These are phyloP conservation scores for Odontesthes bonariensis DNA, from an alignment of 2,113 vertebrate genomes.

Conservation along the genomic window DNA sequence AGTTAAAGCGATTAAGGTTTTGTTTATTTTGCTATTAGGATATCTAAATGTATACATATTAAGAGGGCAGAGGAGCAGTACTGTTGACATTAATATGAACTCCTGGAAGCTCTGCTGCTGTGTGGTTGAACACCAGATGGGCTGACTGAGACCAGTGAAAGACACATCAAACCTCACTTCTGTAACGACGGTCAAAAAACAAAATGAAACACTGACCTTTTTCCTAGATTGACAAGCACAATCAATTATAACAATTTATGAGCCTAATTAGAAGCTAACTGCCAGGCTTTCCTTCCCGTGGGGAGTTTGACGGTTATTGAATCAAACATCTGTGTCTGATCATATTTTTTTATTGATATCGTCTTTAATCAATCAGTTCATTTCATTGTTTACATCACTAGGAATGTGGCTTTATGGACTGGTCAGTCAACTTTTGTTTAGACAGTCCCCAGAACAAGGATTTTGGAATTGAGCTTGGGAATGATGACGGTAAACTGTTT, in stretches of 20 bases:
- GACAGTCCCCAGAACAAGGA: no score
- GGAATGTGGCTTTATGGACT: no score
- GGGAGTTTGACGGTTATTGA: not conserved
- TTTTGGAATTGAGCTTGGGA: no score
- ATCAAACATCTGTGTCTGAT: not conserved
- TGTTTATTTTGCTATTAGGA: constrained; percentile 47
- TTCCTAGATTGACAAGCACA: not conserved
- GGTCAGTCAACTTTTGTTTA: no score
- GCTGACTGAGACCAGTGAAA: not conserved
- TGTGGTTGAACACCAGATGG: not conserved
- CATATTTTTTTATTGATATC: not conserved
- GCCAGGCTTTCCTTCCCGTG: not conserved
- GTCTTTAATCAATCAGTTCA: not conserved
- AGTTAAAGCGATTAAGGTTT: constrained; percentile 28
- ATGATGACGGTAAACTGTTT: no score
- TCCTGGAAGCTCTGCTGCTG: constrained; percentile 4
- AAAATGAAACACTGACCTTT: not conserved
- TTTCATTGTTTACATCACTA: no score
- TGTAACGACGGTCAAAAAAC: not conserved
- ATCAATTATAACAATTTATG: not conserved
- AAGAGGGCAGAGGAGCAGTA: constrained; percentile 4
- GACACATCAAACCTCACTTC: constrained; percentile 3
- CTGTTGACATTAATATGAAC: constrained; percentile 16
- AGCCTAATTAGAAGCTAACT: not conserved
- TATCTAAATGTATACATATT: constrained; percentile 27